Evolutionary conservation across 2,888 invertebrate genomes (phyloP).

Genomic region (Eupelmus urozonus): DNA sequence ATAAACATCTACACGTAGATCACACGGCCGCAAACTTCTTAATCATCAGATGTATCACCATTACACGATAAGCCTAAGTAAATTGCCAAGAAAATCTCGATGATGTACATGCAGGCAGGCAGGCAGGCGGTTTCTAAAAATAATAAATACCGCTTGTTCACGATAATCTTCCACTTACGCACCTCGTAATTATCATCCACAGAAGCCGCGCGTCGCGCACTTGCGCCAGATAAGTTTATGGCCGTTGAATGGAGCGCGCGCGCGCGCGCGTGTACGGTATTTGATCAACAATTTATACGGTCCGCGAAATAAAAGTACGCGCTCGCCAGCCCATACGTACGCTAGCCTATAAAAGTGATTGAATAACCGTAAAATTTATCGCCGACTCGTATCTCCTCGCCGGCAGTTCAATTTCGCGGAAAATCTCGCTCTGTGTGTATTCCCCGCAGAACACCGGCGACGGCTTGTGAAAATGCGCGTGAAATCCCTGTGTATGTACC

Average conservation of each 20-base stretch:
- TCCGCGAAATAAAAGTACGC: constrained; percentile 33
- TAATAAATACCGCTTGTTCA: constrained; percentile 27
- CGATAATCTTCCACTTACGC: constrained; percentile 33
- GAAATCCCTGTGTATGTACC: neutral
- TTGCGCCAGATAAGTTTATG: constrained; percentile 29
- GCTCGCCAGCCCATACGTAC: neutral
- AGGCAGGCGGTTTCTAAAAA: too few species aligned
- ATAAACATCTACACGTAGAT: too few species aligned
- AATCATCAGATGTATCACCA: constrained; percentile 7
- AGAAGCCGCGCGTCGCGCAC: constrained; percentile 11
- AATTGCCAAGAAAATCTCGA: constrained; percentile 14
- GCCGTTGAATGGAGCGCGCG: neutral
- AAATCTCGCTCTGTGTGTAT: constrained; percentile 26
- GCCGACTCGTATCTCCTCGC: constrained; percentile 36
- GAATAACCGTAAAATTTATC: constrained; percentile 59
- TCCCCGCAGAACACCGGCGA: neutral
- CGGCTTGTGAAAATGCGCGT: constrained; percentile 38
- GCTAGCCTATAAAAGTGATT: constrained; percentile 56
- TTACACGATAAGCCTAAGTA: neutral
- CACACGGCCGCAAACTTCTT: constrained; percentile 4
- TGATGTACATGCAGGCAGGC: neutral
- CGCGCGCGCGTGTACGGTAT: constrained; percentile 17
- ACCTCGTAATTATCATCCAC: constrained; percentile 36
- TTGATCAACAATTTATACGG: constrained; percentile 54
- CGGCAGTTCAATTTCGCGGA: constrained; percentile 53